Base-by-base conservation (phyloP, 2,888 invertebrate species). In the Urechis unicinctus region DNA sequence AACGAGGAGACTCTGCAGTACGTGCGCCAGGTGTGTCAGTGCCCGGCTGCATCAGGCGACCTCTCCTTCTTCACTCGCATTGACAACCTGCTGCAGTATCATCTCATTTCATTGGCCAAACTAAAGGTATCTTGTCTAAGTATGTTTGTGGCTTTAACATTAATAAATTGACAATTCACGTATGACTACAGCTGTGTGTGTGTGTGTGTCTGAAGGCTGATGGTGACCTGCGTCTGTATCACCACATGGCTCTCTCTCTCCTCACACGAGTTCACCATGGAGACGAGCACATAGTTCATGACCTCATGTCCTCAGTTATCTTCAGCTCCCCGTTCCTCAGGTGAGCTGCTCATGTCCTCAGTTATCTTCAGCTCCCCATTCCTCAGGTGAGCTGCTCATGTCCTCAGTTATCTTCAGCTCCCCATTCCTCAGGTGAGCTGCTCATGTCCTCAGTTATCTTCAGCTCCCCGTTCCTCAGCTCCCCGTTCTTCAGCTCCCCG, bases 31-130 rank as follows among this genome's bases (percentile, higher is more conserved):
- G 55, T 72, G n/a, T n/a, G n/a, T n/a, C n/a, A n/a, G n/a, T n/a
- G n/a, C n/a, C n/a, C 13, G 63, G 62, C n/a, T 31, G 52, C 3
- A 51, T 58, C 9, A 55, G 57, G 41, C 50, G 46, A 22, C 52
- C 49, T 52, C 55, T 60, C 69, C 61, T 68, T 68, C 62, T 77
- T 77, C 63, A 68, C 70, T 17, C 68, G 67, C 52, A 70, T 67
- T 67, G 78, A 78, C 59, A 69, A 70, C 42, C 57, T 67, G 4
- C 62, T 75, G 2, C 68, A 68, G 45, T 72, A 68, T 59, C 66
- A 66, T 44, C 57, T 74, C 30, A 44, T 76, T 17, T 68, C 68
- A 50, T 53, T 74, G 49, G 62, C 65, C 4, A 52, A 56, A 2
- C 36, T 67, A 24, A 56, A 58, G 57, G 73, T 71, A 58, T 13